phyloP scores from a whole-genome alignment of 2,113 vertebrate species.

The Piaya cayana region DNA sequence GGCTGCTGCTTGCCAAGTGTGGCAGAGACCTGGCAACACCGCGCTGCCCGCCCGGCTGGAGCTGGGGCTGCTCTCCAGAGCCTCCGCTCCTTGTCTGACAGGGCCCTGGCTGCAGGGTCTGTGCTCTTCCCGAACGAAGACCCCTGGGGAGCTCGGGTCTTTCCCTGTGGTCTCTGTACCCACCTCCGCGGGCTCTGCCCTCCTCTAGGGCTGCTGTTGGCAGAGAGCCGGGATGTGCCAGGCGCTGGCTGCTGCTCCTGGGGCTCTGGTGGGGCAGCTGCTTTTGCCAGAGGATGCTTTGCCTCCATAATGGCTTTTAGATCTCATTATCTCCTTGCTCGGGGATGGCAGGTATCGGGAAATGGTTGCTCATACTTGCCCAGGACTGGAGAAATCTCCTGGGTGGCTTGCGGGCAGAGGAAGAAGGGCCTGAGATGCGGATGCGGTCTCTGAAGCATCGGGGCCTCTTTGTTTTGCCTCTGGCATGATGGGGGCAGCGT shows the following conservation, averaged over 20 bases:
- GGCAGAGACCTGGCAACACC: slow-evolving; percentile 44
- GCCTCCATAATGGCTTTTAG: background rate
- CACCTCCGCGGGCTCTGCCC: background rate
- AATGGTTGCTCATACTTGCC: slow-evolving; percentile 31
- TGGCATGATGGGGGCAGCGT: fast-evolving
- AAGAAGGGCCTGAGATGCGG: background rate
- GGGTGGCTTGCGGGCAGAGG: background rate
- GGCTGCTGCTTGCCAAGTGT: slow-evolving; percentile 50
- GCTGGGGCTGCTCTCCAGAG: background rate
- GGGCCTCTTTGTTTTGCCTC: background rate
- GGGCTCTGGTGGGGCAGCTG: background rate
- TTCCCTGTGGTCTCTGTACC: background rate
- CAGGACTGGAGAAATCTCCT: background rate
- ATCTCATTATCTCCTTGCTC: background rate
- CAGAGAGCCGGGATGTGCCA: background rate
- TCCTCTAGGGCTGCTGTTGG: background rate
- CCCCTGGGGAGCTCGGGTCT: background rate
- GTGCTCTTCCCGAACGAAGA: background rate
- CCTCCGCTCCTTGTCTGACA: background rate
- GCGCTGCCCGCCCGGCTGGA: fast-evolving
- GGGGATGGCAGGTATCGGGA: background rate
- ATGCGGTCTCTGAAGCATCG: background rate
- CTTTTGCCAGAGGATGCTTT: slow-evolving; percentile 10
- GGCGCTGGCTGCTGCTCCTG: background rate
- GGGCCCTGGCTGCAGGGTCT: background rate